phyloP scores from a whole-genome alignment of 1,140 invertebrate genomes.

The Battus philenor region DNA sequence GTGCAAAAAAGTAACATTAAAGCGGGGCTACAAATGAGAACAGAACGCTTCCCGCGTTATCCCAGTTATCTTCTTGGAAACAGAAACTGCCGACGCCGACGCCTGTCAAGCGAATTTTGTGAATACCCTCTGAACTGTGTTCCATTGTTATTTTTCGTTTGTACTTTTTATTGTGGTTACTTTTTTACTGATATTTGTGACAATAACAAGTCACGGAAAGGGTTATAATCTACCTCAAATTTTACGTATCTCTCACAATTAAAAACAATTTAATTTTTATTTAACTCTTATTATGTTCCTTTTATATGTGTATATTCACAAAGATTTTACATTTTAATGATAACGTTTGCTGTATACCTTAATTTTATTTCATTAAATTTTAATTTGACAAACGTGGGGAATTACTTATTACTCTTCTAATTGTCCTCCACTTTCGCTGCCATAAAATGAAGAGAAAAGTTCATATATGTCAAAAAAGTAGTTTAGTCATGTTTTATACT shows the following conservation, averaged over 20 bases:
- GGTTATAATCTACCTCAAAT: background rate
- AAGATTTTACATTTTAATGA: too few species aligned
- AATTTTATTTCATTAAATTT: too few species aligned
- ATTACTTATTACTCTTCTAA: too few species aligned
- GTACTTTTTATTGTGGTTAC: slow-evolving; percentile 9
- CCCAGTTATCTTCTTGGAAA: slow-evolving; percentile 53
- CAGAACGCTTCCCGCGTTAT: slow-evolving; percentile 37
- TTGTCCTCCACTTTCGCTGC: too few species aligned
- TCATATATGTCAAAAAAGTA: too few species aligned
- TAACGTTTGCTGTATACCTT: background rate
- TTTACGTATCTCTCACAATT: background rate
- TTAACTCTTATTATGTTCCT: background rate
- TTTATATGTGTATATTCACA: background rate
- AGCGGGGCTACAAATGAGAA: slow-evolving; percentile 59
- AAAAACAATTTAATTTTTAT: background rate
- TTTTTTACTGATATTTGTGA: slow-evolving; percentile 10
- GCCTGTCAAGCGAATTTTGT: slow-evolving; percentile 17
- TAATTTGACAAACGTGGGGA: too few species aligned
- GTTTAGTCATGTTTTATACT: too few species aligned
- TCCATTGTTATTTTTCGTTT: slow-evolving; percentile 17
- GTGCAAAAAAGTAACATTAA: slow-evolving; percentile 57
- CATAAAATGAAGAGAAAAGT: too few species aligned
- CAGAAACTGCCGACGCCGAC: slow-evolving; percentile 20
- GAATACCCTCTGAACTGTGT: slow-evolving; percentile 15
- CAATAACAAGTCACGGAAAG: slow-evolving; percentile 11